Evolutionary conservation across 2,797 vertebrate species (phyloP).

Genomic region (Amblyopsis hoosieri): DNA sequence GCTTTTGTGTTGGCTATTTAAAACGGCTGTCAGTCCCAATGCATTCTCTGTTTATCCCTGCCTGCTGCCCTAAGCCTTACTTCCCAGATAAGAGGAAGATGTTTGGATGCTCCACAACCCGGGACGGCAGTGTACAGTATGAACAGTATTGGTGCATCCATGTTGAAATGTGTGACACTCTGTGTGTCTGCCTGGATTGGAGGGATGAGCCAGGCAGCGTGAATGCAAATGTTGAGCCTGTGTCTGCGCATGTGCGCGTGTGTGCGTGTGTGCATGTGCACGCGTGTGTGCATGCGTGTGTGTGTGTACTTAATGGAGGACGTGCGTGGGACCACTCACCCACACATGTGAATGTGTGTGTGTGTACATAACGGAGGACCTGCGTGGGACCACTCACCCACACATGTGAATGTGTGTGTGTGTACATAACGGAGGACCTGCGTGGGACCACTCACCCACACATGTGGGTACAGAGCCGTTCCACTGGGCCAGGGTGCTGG

Average conservation of each 20-base stretch:
- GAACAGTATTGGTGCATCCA: no score
- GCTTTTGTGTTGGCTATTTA: conserved; percentile 13
- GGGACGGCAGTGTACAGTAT: conserved; percentile 5
- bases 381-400: conserved; percentile 81
- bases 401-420: conserved; percentile 73
- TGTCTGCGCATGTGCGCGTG: not conserved
- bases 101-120: conserved; percentile 16
- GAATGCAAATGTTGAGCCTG: not conserved
- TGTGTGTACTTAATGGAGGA: no score
- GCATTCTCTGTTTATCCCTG: conserved; percentile 23
- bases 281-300: not conserved
- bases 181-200: conserved; percentile 9
- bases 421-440: not conserved
- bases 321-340: no score
- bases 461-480: conserved; percentile 96
- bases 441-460: conserved; percentile 46
- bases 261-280: conserved; percentile 3
- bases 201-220: not conserved
- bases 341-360: not conserved
- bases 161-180: no score
- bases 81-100: conserved; percentile 31
- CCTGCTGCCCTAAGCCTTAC: conserved; percentile 24
- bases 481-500: conserved; percentile 94
- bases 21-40: not conserved
- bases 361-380: not conserved